A percentile compares a stretch with the other conserved stretches of the same genome.
phyloP scores from a whole-genome alignment of 2,113 vertebrate species.

The Amazona vittata region DNA sequence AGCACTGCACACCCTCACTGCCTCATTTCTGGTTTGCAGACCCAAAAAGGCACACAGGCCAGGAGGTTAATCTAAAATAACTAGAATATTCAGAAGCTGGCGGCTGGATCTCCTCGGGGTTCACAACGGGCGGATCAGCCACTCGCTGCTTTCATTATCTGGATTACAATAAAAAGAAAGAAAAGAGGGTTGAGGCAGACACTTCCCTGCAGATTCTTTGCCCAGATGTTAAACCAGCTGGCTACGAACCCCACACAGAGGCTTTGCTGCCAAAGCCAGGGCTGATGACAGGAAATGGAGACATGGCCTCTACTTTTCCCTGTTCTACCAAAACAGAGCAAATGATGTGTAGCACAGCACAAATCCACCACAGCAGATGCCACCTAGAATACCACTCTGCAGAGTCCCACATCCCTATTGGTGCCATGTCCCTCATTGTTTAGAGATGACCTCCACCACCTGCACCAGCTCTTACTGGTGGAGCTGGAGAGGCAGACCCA shows the following conservation, averaged over 20 bases:
- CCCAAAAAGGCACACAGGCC: background rate
- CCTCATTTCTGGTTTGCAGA: background rate
- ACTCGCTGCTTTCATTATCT: slow-evolving; percentile 4
- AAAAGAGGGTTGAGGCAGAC: background rate
- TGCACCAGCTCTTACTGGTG: background rate
- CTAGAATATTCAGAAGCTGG: slow-evolving; percentile 9
- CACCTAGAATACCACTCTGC: background rate
- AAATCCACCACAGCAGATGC: background rate
- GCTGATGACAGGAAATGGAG: background rate
- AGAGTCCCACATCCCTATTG: accelerated
- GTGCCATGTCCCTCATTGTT: background rate
- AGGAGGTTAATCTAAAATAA: slow-evolving; percentile 30
- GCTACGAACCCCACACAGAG: background rate
- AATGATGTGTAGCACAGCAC: background rate
- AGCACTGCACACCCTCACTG: background rate
- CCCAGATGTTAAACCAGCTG: slow-evolving; percentile 11
- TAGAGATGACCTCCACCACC: background rate
- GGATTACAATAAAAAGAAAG: slow-evolving; percentile 40
- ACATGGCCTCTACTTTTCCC: background rate
- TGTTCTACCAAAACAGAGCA: background rate
- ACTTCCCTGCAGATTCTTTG: background rate
- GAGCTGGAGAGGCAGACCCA: background rate
- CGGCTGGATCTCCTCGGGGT: background rate
- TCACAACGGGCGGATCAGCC: background rate
- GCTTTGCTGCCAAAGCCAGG: background rate